Base-by-base conservation (phyloP, 2,888 invertebrate genomes). In the Aleiodes testaceus region DNA sequence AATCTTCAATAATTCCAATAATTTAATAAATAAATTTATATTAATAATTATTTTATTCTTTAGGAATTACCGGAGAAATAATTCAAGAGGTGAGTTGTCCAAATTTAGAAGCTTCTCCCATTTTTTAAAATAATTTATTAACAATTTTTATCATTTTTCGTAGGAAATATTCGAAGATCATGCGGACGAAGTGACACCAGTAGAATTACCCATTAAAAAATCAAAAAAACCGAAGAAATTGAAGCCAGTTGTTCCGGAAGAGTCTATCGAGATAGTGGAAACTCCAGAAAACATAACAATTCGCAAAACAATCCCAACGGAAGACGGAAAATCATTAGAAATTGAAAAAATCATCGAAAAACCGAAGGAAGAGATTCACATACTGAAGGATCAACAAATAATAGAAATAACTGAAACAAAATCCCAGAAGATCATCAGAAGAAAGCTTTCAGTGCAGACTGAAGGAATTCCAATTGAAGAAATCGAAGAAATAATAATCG, bases 1-100 rank as follows among this genome's bases (percentile, higher is more conserved):
- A n/a, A n/a, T n/a, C n/a, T n/a, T 36, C 36, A 7, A 36, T 26
- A 11, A 36, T 36, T 36, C 2, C 11, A 7, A 36, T 36, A 2
- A 36, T 36, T 36, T 7, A 7, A 44, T n/a, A 26, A 5, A 18
- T 55, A 26, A 30, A 53, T 69, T 26, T 61, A 74, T 74, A n/a
- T n/a, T n/a, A n/a, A n/a, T 53, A 50, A 14, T 47, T 45, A 61
- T 42, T 64, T 78, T 80, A 52, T 71, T 66, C 70, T 66, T 79
- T 80, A 83, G 82, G 76, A 79, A 70, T 74, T 63, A 55, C 70
- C 73, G 76, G 80, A 75, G 74, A 79, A 74, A 66, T 68, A 14
- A 66, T 80, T 3, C 67, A 79, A 76, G 72, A 83, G 82, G 83
- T 83, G 67, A 74, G 80, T 3, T 26, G 2, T 11, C 1, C 9